These are phyloP conservation scores for Julus scandinavius DNA, from an alignment of 2,888 invertebrate species.

Conservation along the genomic window DNA sequence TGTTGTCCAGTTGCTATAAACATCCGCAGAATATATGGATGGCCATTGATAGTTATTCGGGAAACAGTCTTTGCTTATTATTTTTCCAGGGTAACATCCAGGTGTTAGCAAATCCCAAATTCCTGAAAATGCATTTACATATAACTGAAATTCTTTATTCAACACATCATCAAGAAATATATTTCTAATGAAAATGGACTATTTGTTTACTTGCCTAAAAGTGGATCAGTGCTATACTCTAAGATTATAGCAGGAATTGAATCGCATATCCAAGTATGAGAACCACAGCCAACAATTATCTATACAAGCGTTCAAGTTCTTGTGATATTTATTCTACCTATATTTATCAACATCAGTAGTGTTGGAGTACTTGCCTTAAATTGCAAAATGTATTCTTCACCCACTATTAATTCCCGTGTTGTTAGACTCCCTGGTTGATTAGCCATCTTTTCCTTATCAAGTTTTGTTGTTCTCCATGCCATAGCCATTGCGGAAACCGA, in stretches of 20 bases:
- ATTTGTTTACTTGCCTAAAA: constrained; percentile 55
- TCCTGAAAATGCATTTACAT: too few species aligned
- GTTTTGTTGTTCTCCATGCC: constrained; percentile 61
- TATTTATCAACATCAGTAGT: too few species aligned
- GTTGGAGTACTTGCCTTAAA: constrained; percentile 64
- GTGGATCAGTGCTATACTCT: constrained; percentile 65
- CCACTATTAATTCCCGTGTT: constrained; percentile 66
- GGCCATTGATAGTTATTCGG: too few species aligned
- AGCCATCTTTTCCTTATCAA: constrained; percentile 54
- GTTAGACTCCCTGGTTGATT: constrained; percentile 63
- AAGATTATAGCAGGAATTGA: constrained; percentile 62
- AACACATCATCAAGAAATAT: too few species aligned
- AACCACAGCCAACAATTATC: constrained; percentile 64
- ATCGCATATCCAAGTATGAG: constrained; percentile 62
- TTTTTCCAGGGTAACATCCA: too few species aligned
- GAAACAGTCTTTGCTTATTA: too few species aligned
- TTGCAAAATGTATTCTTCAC: constrained; percentile 65
- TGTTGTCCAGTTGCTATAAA: too few species aligned
- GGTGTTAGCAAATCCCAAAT: too few species aligned
- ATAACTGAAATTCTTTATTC: too few species aligned
- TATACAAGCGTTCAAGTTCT: constrained; percentile 61
- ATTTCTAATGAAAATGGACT: too few species aligned
- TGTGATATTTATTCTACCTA: too few species aligned
- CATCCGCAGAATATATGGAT: too few species aligned
- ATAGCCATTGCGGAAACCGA: constrained; percentile 59